Percentiles rank a stretch among this genome's conserved stretches.
Evolutionary conservation across 2,888 invertebrate genomes (phyloP).

Genomic region (Rhagium mordax): DNA sequence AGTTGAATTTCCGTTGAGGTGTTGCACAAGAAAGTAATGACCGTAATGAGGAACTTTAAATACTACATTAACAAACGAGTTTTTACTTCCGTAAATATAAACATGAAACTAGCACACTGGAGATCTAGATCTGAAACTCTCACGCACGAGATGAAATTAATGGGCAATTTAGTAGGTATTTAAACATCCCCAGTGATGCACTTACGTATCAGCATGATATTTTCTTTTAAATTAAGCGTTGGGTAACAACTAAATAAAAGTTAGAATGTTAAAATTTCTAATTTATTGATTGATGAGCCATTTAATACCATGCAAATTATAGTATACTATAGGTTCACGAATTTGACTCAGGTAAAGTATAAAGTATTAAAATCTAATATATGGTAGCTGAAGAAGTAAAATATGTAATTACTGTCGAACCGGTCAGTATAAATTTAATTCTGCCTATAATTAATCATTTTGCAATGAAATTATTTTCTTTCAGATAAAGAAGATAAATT

Average conservation of each 20-base stretch:
- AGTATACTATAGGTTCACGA: not conserved
- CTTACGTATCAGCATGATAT: not conserved
- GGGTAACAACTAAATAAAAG: not conserved
- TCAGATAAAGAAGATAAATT: not conserved
- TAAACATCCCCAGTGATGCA: not conserved
- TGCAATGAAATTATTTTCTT: not conserved
- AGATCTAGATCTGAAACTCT: not conserved
- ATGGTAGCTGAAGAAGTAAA: not conserved
- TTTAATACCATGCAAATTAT: not conserved
- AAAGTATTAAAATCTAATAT: not conserved
- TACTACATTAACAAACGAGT: constrained; percentile 12
- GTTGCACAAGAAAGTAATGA: constrained; percentile 23
- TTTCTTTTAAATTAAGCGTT: not conserved
- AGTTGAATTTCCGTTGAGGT: not conserved
- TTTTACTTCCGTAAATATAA: constrained; percentile 29
- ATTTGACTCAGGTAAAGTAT: too few species aligned
- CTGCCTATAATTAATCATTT: not conserved
- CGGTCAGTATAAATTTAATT: not conserved
- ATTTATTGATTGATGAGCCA: not conserved
- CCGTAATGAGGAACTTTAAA: constrained; percentile 15
- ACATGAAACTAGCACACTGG: not conserved
- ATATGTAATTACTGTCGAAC: not conserved
- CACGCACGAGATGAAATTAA: not conserved
- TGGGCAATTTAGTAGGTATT: not conserved
- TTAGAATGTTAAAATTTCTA: not conserved